Evolutionary conservation across 2,113 vertebrate species (phyloP).

Genomic region (Siniperca chuatsi): DNA sequence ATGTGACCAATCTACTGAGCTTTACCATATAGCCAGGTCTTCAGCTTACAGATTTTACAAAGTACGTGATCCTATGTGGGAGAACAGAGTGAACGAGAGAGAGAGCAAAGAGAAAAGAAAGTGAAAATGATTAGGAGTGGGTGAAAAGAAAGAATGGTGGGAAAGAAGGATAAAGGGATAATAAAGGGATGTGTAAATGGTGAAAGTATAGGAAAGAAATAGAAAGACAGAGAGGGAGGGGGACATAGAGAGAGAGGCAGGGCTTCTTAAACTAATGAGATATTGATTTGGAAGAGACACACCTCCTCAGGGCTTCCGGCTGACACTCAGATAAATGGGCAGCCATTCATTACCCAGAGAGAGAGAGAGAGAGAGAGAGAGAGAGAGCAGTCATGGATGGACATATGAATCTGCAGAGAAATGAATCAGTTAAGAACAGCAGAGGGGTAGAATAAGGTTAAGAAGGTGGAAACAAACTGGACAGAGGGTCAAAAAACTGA

Average conservation of each 20-base stretch:
- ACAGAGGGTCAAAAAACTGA: not conserved
- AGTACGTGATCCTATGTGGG: not conserved
- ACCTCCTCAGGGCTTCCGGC: slow-evolving; percentile 68
- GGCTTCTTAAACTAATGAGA: slow-evolving; percentile 77
- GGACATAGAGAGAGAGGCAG: slow-evolving; percentile 45
- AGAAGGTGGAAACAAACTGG: not conserved
- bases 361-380: slow-evolving; percentile 15
- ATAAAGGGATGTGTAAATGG: slow-evolving; percentile 19
- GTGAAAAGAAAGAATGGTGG: not conserved
- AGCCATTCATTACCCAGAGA: slow-evolving; percentile 69
- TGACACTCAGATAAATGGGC: slow-evolving; percentile 75
- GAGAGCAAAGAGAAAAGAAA: not conserved
- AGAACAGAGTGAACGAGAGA: not conserved
- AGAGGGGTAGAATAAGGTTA: not conserved
- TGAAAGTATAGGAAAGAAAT: slow-evolving; percentile 12
- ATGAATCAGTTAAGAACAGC: not conserved
- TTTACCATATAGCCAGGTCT: too few species aligned
- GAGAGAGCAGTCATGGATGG: slow-evolving; percentile 5
- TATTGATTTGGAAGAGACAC: slow-evolving; percentile 76
- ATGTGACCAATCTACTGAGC: too few species aligned
- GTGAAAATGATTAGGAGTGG: not conserved
- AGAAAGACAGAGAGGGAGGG: not conserved
- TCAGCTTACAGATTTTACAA: not conserved
- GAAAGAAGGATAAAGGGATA: not conserved
- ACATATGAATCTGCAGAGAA: slow-evolving; percentile 16